phyloP scores from a whole-genome alignment of 2,113 vertebrate genomes.

The Gyps fulvus region DNA sequence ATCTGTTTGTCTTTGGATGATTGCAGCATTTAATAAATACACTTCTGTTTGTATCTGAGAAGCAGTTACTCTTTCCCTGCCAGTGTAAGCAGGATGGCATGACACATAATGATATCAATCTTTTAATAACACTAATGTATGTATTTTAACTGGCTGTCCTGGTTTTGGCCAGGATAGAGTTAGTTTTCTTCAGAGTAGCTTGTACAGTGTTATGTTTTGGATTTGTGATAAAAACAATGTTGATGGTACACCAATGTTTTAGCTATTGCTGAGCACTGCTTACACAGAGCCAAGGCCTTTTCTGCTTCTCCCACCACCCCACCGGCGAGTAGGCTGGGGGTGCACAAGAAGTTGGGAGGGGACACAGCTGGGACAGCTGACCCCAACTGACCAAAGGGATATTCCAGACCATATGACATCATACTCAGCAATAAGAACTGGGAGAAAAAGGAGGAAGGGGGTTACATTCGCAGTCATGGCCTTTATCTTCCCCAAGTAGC shows the following conservation, averaged over 20 bases:
- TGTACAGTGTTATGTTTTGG: not conserved
- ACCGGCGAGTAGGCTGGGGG: fast-evolving
- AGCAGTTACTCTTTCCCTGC: constrained; percentile 3
- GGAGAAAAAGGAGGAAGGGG: not conserved
- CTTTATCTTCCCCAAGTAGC: not conserved
- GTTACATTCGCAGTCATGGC: not conserved
- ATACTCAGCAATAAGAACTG: not conserved
- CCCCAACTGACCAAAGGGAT: not conserved
- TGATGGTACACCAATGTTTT: not conserved
- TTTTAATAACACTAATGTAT: not conserved
- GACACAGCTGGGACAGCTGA: not conserved
- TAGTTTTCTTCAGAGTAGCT: not conserved
- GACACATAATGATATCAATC: not conserved
- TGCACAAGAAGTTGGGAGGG: not conserved
- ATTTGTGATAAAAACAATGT: not conserved
- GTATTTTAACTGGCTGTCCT: not conserved
- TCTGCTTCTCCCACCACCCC: not conserved
- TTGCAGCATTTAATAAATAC: constrained; percentile 58
- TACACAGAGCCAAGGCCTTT: not conserved
- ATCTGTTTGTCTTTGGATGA: constrained; percentile 72
- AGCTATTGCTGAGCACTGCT: not conserved
- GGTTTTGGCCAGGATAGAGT: not conserved
- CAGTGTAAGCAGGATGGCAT: not conserved
- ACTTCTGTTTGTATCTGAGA: constrained; percentile 11
- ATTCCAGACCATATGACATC: not conserved